Percentiles rank a stretch among this genome's conserved stretches.
Conservation (phyloP, 2,888 invertebrate species). For the Ormyrus labotus region DNA sequence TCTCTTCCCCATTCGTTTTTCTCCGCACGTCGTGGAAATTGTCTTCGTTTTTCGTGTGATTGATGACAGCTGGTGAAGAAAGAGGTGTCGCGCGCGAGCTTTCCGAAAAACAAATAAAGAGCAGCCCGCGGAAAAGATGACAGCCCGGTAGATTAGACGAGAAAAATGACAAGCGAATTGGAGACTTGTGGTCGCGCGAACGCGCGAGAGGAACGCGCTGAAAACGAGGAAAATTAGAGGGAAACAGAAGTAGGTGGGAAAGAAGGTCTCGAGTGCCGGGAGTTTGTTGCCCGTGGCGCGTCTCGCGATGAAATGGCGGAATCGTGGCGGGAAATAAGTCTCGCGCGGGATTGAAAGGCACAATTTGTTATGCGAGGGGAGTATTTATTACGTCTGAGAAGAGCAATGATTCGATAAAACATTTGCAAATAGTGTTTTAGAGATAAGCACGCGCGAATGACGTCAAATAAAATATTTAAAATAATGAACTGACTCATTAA, state of each 20-base stretch:
- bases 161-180: slow-evolving; percentile 48
- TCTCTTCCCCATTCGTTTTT: slow-evolving; percentile 24
- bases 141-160: slow-evolving; percentile 43
- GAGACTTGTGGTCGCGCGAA: neutral
- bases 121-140: slow-evolving; percentile 30
- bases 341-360: neutral
- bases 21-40: slow-evolving; percentile 6
- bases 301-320: neutral
- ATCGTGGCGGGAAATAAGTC: slow-evolving; percentile 16
- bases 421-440: no score
- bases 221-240: slow-evolving; percentile 37
- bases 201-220: slow-evolving; percentile 9
- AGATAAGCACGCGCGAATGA: no score
- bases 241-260: neutral
- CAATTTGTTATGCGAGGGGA: no score
- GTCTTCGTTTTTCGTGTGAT: slow-evolving; percentile 47
- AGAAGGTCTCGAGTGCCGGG: neutral
- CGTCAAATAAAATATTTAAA: no score
- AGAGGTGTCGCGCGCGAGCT: neutral
- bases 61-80: slow-evolving; percentile 24
- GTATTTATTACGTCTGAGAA: no score
- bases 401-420: no score
- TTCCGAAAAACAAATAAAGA: slow-evolving; percentile 12
- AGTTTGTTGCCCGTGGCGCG: neutral
- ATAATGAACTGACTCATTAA: no score